Base-by-base conservation (phyloP, 2,888 invertebrate species). In the Disparrhopalites patrizii region DNA sequence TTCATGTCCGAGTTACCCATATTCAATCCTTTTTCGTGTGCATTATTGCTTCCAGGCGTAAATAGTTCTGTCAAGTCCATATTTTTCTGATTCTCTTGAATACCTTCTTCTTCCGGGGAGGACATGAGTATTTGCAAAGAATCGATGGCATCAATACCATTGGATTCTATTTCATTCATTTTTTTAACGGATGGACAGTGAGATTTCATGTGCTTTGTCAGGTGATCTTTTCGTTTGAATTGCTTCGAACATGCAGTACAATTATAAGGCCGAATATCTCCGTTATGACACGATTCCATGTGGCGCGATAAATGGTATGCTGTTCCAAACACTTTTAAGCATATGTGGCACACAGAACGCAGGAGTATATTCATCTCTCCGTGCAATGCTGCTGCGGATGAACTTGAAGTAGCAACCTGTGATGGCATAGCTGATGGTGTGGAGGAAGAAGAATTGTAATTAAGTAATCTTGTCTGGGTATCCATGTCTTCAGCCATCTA, bases 321-420 rank as follows among this genome's bases (percentile, higher is more conserved):
- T 4, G 72, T 73, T 5, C 73, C 73, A 43, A 73, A 73, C 27
- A 73, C 73, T 65, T 73, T 73, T 13, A 73, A 66, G 56, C 73
- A 73, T 52, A 71, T 66, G 55, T 72, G 70, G 43, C 73, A 73
- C 15, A 73, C 72, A 47, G 68, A 68, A 10, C 71, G 36, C 8
- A 73, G 66, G n/a, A 73, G 56, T 13, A 71, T 69, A 8, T 71
- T 71, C 67, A 72, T 71, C 50, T 73, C 73, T 3, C 70, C 70
- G 13, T 47, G 47, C n/a, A 72, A 65, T 1, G 64, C 64, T 18
- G 63, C 27, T 10, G 64, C 64, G n/a, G 56, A 36, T 31, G 47
- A 43, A n/a, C 43, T 36, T 18, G 64, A 43, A 20, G 61, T 51
- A 18, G 50, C 18, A 51, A 25, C 20, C 4, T 31, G 20, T 3